Evolutionary conservation across 2,888 invertebrate species (phyloP).

Genomic region (Drosophila trichaetosa): DNA sequence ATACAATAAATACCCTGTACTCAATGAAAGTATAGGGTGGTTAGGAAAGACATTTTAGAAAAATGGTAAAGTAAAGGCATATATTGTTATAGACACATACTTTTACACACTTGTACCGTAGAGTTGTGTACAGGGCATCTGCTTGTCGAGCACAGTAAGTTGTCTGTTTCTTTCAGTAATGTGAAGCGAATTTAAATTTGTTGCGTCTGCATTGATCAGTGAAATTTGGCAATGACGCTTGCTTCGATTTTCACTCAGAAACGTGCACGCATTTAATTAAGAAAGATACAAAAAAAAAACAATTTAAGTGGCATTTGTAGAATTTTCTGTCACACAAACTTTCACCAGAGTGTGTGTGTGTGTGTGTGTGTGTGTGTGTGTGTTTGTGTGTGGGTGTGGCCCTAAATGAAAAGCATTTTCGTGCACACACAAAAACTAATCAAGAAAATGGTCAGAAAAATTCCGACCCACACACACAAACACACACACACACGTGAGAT

Average conservation of each 20-base stretch:
- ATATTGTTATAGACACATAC: too few species aligned
- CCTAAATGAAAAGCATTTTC: slow-evolving; percentile 37
- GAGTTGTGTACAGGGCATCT: slow-evolving; percentile 6
- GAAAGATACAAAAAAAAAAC: slow-evolving; percentile 1
- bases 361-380: neutral
- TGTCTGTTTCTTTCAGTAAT: slow-evolving; percentile 21
- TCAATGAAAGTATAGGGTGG: neutral
- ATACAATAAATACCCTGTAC: neutral
- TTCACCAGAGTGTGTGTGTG: slow-evolving; percentile 35
- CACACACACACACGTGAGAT: slow-evolving; percentile 23
- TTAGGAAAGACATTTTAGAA: too few species aligned
- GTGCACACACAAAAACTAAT: slow-evolving; percentile 48
- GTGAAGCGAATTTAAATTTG: slow-evolving; percentile 58
- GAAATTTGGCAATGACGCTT: slow-evolving; percentile 50
- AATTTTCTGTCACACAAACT: slow-evolving; percentile 45
- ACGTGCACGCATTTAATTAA: slow-evolving; percentile 56
- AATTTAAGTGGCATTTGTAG: slow-evolving; percentile 48
- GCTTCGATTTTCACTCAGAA: slow-evolving; percentile 43
- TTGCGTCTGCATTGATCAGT: slow-evolving; percentile 35
- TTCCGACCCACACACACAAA: slow-evolving; percentile 9
- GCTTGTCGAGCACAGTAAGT: neutral
- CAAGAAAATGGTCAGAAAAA: slow-evolving; percentile 52
- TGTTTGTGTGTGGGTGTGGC: slow-evolving; percentile 41
- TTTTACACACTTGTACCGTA: neutral
- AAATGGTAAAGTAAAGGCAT: too few species aligned